Conservation (phyloP, 2,113 vertebrate genomes). For the Tetrax tetrax region DNA sequence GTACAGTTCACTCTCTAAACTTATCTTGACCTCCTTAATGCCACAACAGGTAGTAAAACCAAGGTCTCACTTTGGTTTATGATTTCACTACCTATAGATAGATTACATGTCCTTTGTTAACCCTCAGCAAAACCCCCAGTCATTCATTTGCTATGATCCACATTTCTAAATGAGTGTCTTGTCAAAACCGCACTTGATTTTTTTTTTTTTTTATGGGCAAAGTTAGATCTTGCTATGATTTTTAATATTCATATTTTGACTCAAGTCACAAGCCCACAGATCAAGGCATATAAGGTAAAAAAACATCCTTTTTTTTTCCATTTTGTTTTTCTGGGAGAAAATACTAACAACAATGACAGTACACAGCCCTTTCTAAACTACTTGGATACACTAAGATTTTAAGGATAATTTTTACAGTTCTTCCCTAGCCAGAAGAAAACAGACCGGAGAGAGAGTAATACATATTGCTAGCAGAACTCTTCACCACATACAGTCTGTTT, state of each 20-base stretch:
- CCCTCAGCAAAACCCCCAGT: neutral
- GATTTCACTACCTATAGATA: neutral
- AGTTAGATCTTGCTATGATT: neutral
- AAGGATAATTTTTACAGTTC: neutral
- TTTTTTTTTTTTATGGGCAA: neutral
- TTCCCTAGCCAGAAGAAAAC: neutral
- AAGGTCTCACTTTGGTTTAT: neutral
- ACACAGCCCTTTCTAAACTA: neutral
- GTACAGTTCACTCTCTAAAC: neutral
- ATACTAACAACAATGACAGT: neutral
- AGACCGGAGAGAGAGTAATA: neutral
- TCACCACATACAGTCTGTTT: conserved; percentile 41
- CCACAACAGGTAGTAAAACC: neutral
- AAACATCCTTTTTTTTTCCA: neutral
- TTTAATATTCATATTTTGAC: neutral
- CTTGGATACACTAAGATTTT: neutral
- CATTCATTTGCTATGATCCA: neutral
- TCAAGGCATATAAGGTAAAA: neutral
- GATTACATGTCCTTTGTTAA: neutral
- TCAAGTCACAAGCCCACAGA: neutral
- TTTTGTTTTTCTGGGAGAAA: neutral
- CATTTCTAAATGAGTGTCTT: neutral
- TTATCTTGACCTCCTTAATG: neutral
- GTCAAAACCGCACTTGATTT: neutral
- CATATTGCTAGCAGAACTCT: conserved; percentile 26